Evolutionary conservation across 1,140 invertebrate species (phyloP), one percentile per base, ranked within the genome.

Genomic region (Coboldia fuscipes): DNA sequence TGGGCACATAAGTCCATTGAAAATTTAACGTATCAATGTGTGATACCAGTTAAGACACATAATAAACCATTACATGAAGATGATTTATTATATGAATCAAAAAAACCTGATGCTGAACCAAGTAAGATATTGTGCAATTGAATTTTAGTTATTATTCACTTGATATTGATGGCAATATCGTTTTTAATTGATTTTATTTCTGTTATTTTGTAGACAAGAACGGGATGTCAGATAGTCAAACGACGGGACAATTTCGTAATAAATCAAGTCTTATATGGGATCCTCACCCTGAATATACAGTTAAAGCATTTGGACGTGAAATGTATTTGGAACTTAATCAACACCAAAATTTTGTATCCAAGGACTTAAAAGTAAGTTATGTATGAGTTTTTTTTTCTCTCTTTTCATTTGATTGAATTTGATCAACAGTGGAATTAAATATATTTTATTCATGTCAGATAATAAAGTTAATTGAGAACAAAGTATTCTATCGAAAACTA

Each of bases 271-370:
- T 62, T 45, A 54, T 74, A 14, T 79, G 75, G 74, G 74, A 79
- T 48, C 71, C 71, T 12, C 70, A 77, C 58, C 75, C 74, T 2
- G 61, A 70, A 37, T 78, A 78, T 40, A 61, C 66, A 41, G 70
- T 77, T 24, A 55, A 57, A 6, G 70, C 68, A 8, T 76, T 75
- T 42, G 69, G 66, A 0, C 53, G 48, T 28, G 46, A 46, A 22
- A 62, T 75, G 41, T 61, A 63, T 27, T 45, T 76, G 13, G 47
- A 61, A 17, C 45, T 77, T 8, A 47, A 56, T 12, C 64, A 67
- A 34, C 63, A 75, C 36, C 53, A 60, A 5, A 58, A 61, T 19
- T 70, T 73, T 37, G 52, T 69, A 24, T 46, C 58, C 3, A 58
- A 65, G 1, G 58, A 61, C 30, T 47, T 70, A 31, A 60, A 61